These are phyloP conservation scores for Tachypleus tridentatus DNA, from an alignment of 1,140 invertebrate species.

Conservation along the genomic window DNA sequence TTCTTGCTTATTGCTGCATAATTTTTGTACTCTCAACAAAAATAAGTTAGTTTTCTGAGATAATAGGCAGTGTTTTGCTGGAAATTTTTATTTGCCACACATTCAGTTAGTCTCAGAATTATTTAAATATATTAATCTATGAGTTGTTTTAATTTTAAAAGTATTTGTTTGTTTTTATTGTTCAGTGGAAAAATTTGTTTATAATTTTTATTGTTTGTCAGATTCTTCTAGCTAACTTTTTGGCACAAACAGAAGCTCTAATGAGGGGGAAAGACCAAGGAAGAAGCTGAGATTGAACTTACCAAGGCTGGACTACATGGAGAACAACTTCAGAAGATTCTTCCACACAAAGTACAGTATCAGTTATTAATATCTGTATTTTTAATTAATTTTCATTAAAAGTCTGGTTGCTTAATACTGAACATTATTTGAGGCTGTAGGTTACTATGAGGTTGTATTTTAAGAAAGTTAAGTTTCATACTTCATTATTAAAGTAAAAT, in stretches of 20 bases:
- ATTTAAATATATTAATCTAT: too few species aligned
- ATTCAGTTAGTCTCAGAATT: too few species aligned
- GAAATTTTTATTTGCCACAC: too few species aligned
- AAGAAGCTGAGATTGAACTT: conserved; percentile 61
- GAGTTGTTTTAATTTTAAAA: too few species aligned
- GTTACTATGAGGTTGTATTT: background rate
- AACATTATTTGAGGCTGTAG: background rate
- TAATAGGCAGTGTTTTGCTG: too few species aligned
- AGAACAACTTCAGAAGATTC: conserved; percentile 52
- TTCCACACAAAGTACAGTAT: conserved; percentile 68
- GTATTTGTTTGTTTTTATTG: too few species aligned
- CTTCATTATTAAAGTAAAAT: too few species aligned
- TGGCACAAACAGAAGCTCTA: conserved; percentile 96
- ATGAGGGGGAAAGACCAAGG: conserved; percentile 80
- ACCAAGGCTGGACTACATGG: conserved; percentile 54
- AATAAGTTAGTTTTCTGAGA: too few species aligned
- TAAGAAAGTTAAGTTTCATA: too few species aligned
- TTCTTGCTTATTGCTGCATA: too few species aligned
- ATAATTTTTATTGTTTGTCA: background rate
- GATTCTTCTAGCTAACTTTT: conserved; percentile 91
- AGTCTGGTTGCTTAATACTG: conserved; percentile 5
- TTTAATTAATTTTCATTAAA: conserved; percentile 3
- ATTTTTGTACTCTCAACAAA: too few species aligned
- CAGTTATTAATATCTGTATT: background rate
- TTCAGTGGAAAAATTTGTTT: too few species aligned